A percentile compares a stretch with the other conserved stretches of the same genome.
phyloP scores from a whole-genome alignment of 2,113 vertebrate genomes.

The Oreochromis spilurus region DNA sequence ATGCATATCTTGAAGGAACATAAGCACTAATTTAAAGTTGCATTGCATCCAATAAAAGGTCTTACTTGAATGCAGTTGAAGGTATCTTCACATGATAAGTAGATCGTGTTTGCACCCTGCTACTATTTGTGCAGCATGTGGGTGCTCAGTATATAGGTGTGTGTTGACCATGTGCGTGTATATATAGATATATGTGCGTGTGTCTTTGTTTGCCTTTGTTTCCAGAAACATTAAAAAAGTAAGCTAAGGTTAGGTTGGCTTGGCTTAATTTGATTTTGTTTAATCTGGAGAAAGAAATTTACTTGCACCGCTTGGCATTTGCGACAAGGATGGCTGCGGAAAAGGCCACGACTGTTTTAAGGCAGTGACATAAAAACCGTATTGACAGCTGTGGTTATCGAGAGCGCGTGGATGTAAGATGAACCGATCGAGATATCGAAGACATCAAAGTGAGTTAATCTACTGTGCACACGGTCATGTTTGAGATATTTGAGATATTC shows the following conservation, averaged over 20 bases:
- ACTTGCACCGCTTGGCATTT: conserved; percentile 60
- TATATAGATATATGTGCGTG: not conserved
- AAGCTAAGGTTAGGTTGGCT: conserved; percentile 49
- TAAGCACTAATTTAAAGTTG: not conserved
- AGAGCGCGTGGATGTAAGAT: not conserved
- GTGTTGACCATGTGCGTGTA: not conserved
- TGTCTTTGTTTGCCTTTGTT: not conserved
- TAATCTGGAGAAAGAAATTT: conserved; percentile 44
- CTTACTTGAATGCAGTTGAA: not conserved
- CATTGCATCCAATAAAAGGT: not conserved
- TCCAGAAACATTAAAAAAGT: not conserved
- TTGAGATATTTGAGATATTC: not conserved
- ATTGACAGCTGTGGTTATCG: conserved; percentile 45
- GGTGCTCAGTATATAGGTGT: not conserved
- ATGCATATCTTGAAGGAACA: not conserved
- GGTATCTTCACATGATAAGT: not conserved
- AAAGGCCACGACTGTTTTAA: conserved; percentile 36
- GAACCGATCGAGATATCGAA: not conserved
- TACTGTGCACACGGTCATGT: not conserved
- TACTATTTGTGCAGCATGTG: not conserved
- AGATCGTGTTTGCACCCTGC: not conserved
- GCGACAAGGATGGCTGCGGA: conserved; percentile 19
- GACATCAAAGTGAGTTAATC: not conserved
- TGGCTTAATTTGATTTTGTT: conserved; percentile 50
- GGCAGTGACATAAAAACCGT: conserved; percentile 39